Conservation (phyloP, 2,797 vertebrate species). For the Muscicapa comitata region DNA sequence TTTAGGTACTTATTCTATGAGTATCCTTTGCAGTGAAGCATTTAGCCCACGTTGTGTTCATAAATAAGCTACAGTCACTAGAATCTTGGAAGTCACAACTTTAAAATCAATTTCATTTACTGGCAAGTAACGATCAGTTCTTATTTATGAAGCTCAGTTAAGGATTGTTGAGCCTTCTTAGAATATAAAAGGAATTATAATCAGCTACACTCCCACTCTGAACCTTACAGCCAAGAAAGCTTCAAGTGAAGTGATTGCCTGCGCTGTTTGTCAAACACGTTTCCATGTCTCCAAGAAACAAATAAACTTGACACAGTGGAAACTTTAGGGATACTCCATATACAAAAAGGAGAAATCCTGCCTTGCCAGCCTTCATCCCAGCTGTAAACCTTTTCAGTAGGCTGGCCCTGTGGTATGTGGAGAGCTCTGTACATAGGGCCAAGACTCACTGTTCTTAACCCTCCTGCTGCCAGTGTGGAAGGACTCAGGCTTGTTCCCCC, state of each 20-base stretch:
- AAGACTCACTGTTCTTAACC: slow-evolving; percentile 24
- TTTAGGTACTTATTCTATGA: not conserved
- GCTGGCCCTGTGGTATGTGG: not conserved
- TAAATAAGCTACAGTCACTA: not conserved
- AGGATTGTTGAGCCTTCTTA: not conserved
- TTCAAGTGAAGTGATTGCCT: not conserved
- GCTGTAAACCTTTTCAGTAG: not conserved
- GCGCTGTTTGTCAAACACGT: not conserved
- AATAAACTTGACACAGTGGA: not conserved
- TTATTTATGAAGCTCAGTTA: slow-evolving; percentile 11
- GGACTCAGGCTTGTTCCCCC: not conserved
- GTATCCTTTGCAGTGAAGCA: not conserved
- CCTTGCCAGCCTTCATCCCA: not conserved
- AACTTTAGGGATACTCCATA: not conserved
- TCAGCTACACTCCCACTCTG: not conserved
- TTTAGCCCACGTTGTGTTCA: not conserved
- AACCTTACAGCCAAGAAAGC: slow-evolving; percentile 5
- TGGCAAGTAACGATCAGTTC: not conserved
- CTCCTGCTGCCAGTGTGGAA: not conserved
- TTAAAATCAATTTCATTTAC: slow-evolving; percentile 40
- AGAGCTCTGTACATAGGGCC: not conserved
- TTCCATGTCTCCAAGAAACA: slow-evolving; percentile 34
- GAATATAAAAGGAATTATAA: slow-evolving; percentile 12
- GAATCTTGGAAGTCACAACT: not conserved
- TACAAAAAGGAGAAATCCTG: not conserved